Conservation (phyloP, 2,113 vertebrate genomes). For the Papio anubis region DNA sequence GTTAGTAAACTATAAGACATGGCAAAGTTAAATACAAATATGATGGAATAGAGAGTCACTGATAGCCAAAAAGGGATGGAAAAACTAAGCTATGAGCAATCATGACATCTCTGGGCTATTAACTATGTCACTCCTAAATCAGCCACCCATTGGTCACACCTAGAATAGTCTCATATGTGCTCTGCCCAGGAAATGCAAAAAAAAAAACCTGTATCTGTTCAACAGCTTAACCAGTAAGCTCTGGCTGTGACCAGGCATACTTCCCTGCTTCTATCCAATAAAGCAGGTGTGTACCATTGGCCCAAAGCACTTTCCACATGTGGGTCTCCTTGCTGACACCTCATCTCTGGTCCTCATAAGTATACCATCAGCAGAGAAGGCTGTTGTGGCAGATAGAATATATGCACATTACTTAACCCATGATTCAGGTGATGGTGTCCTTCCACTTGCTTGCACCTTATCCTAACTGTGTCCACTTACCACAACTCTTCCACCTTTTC, state of each 20-base stretch:
- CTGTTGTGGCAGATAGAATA: background rate
- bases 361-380: background rate
- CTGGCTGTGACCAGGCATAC: background rate
- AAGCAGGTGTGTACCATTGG: background rate
- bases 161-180: background rate
- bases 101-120: background rate
- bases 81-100: conserved; percentile 19
- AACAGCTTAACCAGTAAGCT: background rate
- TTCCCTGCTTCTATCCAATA: background rate
- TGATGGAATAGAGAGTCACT: background rate
- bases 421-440: background rate
- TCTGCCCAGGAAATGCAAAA: background rate
- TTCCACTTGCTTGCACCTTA: background rate
- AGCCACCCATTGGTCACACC: background rate
- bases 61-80: background rate
- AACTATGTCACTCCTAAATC: background rate
- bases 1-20: conserved; percentile 60
- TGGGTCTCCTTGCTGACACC: background rate
- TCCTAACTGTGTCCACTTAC: background rate
- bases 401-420: background rate
- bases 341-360: background rate
- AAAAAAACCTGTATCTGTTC: background rate
- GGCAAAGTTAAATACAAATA: conserved; percentile 61
- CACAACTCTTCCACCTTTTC: background rate
- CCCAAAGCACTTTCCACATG: background rate